Percentiles rank a stretch among this genome's conserved stretches.
phyloP scores from a whole-genome alignment of 2,888 invertebrate genomes.

The Eupithecia tripunctaria region DNA sequence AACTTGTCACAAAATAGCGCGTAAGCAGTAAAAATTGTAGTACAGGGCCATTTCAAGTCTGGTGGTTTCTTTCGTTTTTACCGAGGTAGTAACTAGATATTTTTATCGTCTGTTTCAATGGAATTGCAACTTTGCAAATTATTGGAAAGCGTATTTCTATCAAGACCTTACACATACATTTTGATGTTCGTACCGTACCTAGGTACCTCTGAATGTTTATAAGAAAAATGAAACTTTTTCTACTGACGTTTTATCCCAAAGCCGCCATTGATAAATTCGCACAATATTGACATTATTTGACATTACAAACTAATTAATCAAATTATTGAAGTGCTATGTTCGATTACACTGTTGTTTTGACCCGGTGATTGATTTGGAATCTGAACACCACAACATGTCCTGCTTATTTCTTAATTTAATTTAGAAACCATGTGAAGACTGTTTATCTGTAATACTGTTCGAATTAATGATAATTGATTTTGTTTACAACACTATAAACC shows the following conservation, averaged over 20 bases:
- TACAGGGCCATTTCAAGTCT: constrained; percentile 28
- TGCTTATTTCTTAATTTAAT: no score
- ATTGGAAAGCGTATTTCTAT: no score
- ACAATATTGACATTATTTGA: background rate
- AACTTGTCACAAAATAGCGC: constrained; percentile 40
- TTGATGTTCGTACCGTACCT: no score
- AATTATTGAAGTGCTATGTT: background rate
- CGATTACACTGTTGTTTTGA: background rate
- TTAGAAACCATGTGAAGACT: no score
- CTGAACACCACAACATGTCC: background rate
- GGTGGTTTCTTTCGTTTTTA: constrained; percentile 1
- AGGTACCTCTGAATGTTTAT: background rate
- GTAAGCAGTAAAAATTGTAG: constrained; percentile 34
- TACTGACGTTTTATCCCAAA: background rate
- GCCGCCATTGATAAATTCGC: background rate
- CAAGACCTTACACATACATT: background rate
- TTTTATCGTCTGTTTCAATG: constrained; percentile 8
- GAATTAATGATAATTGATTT: no score
- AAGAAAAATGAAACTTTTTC: background rate
- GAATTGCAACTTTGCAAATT: constrained; percentile 3
- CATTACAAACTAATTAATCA: background rate
- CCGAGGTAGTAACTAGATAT: background rate
- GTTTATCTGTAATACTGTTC: no score
- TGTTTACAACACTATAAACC: no score
- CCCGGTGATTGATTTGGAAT: background rate